These are phyloP conservation scores for Zaprionus kolodkinae DNA, from an alignment of 1,140 invertebrate species.

Conservation along the genomic window DNA sequence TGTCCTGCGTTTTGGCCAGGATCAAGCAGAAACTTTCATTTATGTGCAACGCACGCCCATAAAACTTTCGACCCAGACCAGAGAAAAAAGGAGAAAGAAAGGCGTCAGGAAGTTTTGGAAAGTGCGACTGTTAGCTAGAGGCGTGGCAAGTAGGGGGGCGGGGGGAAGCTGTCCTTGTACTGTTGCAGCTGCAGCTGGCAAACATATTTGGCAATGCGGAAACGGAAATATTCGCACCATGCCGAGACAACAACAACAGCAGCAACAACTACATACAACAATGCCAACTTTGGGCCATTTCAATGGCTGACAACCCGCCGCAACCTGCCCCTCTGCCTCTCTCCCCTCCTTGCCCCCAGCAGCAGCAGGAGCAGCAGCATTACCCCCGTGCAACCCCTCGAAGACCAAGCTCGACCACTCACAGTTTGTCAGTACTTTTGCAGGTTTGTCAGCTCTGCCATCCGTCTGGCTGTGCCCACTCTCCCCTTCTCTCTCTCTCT, in stretches of 20 bases:
- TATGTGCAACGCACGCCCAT: slow-evolving; percentile 78
- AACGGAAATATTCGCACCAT: slow-evolving; percentile 80
- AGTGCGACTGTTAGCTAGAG: slow-evolving; percentile 75
- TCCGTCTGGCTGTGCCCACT: slow-evolving; percentile 45
- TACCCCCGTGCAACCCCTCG: not conserved
- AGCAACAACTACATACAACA: slow-evolving; percentile 47
- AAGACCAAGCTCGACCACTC: slow-evolving; percentile 41
- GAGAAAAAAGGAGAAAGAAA: slow-evolving; percentile 26
- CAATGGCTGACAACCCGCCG: slow-evolving; percentile 59
- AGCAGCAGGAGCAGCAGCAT: not conserved
- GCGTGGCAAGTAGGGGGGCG: not conserved
- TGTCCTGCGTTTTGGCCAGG: slow-evolving; percentile 34
- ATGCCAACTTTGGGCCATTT: slow-evolving; percentile 66
- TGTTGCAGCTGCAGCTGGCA: slow-evolving; percentile 57
- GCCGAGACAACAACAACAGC: slow-evolving; percentile 65
- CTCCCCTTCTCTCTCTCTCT: slow-evolving; percentile 39
- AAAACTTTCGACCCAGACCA: slow-evolving; percentile 60
- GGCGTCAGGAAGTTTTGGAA: slow-evolving; percentile 60
- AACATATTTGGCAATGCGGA: slow-evolving; percentile 81
- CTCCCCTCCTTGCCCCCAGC: not conserved
- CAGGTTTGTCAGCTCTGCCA: slow-evolving; percentile 51
- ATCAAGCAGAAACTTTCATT: slow-evolving; percentile 75
- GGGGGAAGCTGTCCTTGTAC: not conserved
- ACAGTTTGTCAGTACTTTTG: slow-evolving; percentile 56
- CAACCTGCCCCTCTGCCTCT: not conserved